These are phyloP conservation scores for Albula glossodonta DNA, from an alignment of 2,113 vertebrate genomes.

Conservation along the genomic window DNA sequence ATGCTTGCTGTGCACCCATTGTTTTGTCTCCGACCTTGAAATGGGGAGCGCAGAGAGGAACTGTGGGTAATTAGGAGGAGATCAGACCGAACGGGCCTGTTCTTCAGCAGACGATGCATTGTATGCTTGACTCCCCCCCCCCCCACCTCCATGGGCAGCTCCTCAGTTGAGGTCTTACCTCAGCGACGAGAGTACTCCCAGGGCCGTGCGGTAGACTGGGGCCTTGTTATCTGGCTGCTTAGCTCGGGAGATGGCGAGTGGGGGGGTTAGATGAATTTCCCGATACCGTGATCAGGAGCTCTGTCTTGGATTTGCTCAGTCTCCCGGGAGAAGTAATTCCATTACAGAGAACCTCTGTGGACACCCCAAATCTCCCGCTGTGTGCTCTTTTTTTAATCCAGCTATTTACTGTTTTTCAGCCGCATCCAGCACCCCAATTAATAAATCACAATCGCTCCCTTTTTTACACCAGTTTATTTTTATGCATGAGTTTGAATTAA, in stretches of 20 bases:
- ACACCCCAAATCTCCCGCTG: neutral
- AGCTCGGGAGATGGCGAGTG: neutral
- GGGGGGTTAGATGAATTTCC: conserved; percentile 46
- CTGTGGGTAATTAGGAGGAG: conserved; percentile 9
- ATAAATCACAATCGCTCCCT: neutral
- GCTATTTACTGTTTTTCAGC: too few species aligned
- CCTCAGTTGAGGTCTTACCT: neutral
- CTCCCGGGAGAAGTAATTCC: conserved; percentile 39
- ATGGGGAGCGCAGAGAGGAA: neutral
- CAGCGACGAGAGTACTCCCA: neutral
- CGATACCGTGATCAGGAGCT: conserved; percentile 39
- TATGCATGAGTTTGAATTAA: conserved; percentile 16
- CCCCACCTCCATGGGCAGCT: neutral
- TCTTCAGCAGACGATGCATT: neutral
- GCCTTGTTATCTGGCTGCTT: conserved; percentile 23
- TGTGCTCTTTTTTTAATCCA: neutral
- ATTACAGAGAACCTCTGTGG: conserved; percentile 31
- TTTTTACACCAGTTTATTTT: neutral
- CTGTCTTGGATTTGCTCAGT: conserved; percentile 23
- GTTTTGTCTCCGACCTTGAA: conserved; percentile 28
- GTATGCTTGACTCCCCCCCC: too few species aligned
- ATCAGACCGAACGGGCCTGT: conserved; percentile 21
- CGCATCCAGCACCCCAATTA: conserved; percentile 1
- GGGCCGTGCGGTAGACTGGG: neutral
- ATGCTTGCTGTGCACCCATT: conserved; percentile 26